Conservation (phyloP, 2,113 vertebrate species). For the Pristiophorus japonicus region DNA sequence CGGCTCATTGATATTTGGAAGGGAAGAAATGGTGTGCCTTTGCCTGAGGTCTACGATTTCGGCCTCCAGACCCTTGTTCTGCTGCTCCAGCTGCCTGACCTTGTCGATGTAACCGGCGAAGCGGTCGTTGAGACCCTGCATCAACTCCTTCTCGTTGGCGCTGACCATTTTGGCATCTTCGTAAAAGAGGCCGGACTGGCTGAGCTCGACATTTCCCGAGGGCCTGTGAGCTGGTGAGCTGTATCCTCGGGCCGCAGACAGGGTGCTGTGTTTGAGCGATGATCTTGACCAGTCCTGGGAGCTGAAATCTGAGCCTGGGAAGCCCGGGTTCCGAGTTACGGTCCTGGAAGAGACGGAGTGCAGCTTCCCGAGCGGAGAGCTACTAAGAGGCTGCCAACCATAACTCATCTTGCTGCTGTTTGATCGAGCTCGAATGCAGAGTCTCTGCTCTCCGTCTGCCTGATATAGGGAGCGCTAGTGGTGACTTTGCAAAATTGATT, state of each 20-base stretch:
- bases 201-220: constrained; percentile 74
- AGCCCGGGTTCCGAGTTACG: neutral
- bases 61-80: constrained; percentile 39
- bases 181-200: constrained; percentile 78
- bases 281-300: neutral
- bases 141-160: constrained; percentile 56
- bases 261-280: neutral
- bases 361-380: neutral
- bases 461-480: neutral
- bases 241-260: neutral
- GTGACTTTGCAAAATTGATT: neutral
- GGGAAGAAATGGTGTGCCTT: constrained; percentile 38
- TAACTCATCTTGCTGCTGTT: neutral
- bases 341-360: neutral
- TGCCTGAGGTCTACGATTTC: constrained; percentile 41
- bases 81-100: constrained; percentile 41
- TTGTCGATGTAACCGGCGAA: constrained; percentile 43
- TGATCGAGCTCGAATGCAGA: neutral
- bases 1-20: constrained; percentile 36
- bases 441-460: no score
- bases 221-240: constrained; percentile 25
- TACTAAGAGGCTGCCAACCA: neutral
- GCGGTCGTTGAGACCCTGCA: constrained; percentile 45
- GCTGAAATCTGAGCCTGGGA: neutral
- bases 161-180: constrained; percentile 77